Base-by-base conservation (phyloP, 2,113 vertebrate species). In the Sisor rabdophorus region DNA sequence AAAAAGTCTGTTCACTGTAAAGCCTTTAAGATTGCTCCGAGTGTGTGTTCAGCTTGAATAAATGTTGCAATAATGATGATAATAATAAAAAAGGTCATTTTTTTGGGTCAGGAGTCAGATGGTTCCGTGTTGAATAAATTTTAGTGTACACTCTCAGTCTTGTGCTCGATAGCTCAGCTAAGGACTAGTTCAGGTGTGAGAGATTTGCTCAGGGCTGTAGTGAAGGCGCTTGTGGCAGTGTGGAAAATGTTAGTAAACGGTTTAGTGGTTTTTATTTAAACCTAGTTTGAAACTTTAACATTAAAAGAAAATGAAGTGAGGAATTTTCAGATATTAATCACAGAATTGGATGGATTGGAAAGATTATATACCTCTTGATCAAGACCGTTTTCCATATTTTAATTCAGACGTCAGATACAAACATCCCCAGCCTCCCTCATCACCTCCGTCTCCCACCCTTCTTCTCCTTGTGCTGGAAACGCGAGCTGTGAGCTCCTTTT, bases 401-500 rank as follows among this genome's bases (percentile, higher is more conserved):
- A 47, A 52, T 69, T 30, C 67, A 32, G n/a, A 61, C 28, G 32
- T 36, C 32, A 36, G 1, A 26, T 52, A 52, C 60, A 20, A 65
- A 40, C 13, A 58, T 9, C 60, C 60, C 73, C 16, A 22, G 11
- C 64, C 10, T 48, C 64, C 26, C 52, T 70, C 30, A 80, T 68
- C 74, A 10, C 67, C 69, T 48, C 36, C 64, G 53, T 61, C 36
- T 69, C 28, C 71, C 26, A n/a, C 40, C 48, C 22, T 24, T 71
- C 22, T 26, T 75, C 63, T 22, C 82, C 77, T 75, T n/a, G n/a
- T n/a, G n/a, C n/a, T n/a, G n/a, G 71, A 48, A 47, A n/a, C 44
- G 32, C 30, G 4, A 26, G 22, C 63, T 58, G 11, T 55, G 36
- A 68, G 63, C 19, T 68, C 12, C n/a, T 20, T 58, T 8, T 30